A percentile compares a stretch with the other conserved stretches of the same genome.
phyloP scores from a whole-genome alignment of 2,888 invertebrate genomes.

The Parascotia fuliginaria region DNA sequence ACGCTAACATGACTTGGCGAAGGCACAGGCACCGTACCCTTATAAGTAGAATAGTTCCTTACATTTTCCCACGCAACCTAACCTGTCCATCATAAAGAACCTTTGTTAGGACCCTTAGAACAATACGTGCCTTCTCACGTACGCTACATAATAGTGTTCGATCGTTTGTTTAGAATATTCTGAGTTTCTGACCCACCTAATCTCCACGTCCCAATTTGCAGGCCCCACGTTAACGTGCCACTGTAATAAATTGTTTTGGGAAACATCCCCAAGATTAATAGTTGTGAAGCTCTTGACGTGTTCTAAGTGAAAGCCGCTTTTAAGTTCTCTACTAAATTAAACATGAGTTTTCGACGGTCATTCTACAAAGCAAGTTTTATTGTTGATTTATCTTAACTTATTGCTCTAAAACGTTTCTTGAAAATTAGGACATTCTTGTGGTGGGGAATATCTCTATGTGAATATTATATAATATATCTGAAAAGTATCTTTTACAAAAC shows the following conservation, averaged over 20 bases:
- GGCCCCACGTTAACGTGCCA: slow-evolving; percentile 60
- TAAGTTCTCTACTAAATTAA: slow-evolving; percentile 61
- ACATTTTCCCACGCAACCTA: slow-evolving; percentile 34
- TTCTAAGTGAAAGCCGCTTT: slow-evolving; percentile 70
- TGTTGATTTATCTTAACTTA: slow-evolving; percentile 29
- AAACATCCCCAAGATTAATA: slow-evolving; percentile 79
- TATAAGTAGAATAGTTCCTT: slow-evolving; percentile 31
- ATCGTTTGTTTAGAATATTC: slow-evolving; percentile 64
- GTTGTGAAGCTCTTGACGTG: slow-evolving; percentile 66
- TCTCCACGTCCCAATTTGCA: slow-evolving; percentile 68
- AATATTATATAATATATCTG: no score
- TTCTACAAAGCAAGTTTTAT: slow-evolving; percentile 37
- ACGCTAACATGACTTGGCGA: slow-evolving; percentile 63
- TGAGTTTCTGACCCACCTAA: slow-evolving; percentile 64
- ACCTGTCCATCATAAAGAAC: slow-evolving; percentile 43
- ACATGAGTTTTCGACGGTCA: slow-evolving; percentile 46
- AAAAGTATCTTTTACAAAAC: no score
- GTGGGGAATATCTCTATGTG: no score
- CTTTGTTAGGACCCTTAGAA: slow-evolving; percentile 44
- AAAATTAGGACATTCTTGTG: no score
- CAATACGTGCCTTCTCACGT: slow-evolving; percentile 39
- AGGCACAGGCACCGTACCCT: slow-evolving; percentile 7
- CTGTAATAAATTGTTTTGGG: slow-evolving; percentile 79
- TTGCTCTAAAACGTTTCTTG: slow-evolving; percentile 5
- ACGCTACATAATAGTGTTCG: slow-evolving; percentile 45